phyloP scores from a whole-genome alignment of 2,888 invertebrate genomes.

The Polydrusus tereticollis region DNA sequence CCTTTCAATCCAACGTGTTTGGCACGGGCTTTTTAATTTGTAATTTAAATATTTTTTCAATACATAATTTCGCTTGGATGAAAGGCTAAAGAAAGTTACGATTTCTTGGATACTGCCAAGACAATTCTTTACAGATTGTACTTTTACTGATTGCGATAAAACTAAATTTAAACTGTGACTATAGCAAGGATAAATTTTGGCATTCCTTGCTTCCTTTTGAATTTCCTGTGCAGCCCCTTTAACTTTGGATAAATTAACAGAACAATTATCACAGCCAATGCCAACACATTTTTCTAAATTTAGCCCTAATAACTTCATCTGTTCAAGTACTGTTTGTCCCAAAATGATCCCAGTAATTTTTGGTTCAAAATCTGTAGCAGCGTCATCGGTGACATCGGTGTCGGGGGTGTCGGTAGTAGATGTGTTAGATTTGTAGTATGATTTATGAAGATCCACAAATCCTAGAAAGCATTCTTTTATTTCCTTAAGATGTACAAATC shows the following conservation, averaged over 20 bases:
- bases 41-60: too few relatives aligned
- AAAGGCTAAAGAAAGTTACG: slow-evolving; percentile 13
- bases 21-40: too few relatives aligned
- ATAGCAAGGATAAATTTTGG: slow-evolving; percentile 15
- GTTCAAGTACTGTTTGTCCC: slow-evolving; percentile 6
- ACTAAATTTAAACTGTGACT: slow-evolving; percentile 30
- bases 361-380: neutral
- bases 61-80: slow-evolving; percentile 13
- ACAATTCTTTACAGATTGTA: slow-evolving; percentile 20
- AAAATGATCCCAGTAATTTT: slow-evolving; percentile 19
- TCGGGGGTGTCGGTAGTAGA: too few relatives aligned
- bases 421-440: slow-evolving; percentile 1
- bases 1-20: too few relatives aligned
- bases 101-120: slow-evolving; percentile 30
- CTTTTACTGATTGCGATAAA: slow-evolving; percentile 18
- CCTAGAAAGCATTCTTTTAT: slow-evolving; percentile 22
- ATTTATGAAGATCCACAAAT: slow-evolving; percentile 33
- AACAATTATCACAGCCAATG: slow-evolving; percentile 27
- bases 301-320: slow-evolving; percentile 20
- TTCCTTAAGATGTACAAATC: slow-evolving; percentile 24
- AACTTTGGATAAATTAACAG: slow-evolving; percentile 22
- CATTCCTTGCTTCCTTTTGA: slow-evolving; percentile 21
- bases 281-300: slow-evolving; percentile 28
- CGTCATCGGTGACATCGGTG: too few relatives aligned
- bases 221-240: slow-evolving; percentile 25